phyloP scores from a whole-genome alignment of 64 coral and sea anemone species.

The Platygyra sinensis region DNA sequence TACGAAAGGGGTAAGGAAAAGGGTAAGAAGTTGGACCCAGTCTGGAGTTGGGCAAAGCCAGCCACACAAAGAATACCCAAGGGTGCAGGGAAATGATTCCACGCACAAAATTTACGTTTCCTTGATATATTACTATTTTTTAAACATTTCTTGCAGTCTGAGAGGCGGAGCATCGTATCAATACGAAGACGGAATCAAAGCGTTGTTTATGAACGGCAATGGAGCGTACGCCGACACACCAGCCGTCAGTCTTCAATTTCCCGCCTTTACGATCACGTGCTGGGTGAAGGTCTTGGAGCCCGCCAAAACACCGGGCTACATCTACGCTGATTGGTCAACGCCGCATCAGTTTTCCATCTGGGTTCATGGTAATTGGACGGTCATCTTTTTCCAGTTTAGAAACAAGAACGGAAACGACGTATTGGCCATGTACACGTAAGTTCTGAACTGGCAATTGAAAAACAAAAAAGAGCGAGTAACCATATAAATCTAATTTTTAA shows the following conservation, averaged over 20 bases:
- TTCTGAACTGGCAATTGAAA: neutral
- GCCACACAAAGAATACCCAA: too few species aligned
- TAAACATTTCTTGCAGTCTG: neutral
- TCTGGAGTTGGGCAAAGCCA: too few species aligned
- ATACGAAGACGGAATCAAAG: neutral
- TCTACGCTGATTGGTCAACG: neutral
- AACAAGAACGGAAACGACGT: neutral
- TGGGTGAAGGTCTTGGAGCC: constrained; percentile 5
- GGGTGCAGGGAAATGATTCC: too few species aligned
- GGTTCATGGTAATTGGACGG: neutral
- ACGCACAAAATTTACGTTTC: neutral
- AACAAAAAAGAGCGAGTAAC: too few species aligned
- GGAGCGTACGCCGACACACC: neutral
- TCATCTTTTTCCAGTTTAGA: neutral
- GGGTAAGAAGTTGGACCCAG: too few species aligned
- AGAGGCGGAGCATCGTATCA: neutral
- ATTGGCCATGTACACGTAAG: neutral
- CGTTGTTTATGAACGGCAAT: neutral
- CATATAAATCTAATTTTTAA: too few species aligned
- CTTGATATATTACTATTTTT: neutral
- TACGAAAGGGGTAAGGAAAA: too few species aligned
- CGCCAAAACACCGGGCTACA: neutral
- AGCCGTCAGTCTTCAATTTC: constrained; percentile 21
- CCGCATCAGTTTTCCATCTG: constrained; percentile 8
- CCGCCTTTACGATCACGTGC: constrained; percentile 2